Conservation (phyloP, 2,113 vertebrate genomes). For the Hypomesus transpacificus region DNA sequence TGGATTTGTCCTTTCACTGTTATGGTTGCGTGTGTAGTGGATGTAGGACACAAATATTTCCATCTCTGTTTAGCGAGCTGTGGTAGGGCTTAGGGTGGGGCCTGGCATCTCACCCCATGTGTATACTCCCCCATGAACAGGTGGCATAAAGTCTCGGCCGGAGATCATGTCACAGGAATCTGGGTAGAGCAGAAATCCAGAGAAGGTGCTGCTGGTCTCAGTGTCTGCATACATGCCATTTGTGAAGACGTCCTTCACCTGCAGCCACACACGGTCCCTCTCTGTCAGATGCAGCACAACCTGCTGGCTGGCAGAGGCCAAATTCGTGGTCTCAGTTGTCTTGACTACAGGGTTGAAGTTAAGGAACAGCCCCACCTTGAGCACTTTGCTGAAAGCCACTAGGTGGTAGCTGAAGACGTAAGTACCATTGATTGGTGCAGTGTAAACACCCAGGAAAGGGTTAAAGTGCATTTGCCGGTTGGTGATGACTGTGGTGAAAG, state of each 20-base stretch:
- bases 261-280: slow-evolving; percentile 65
- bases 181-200: slow-evolving; percentile 63
- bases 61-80: neutral
- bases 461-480: slow-evolving; percentile 56
- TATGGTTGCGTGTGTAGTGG: neutral
- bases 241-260: slow-evolving; percentile 48
- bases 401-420: slow-evolving; percentile 67
- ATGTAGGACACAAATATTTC: neutral
- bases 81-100: neutral
- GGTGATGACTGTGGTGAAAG: slow-evolving; percentile 45
- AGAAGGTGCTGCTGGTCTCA: slow-evolving; percentile 65
- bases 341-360: slow-evolving; percentile 48
- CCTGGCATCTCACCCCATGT: slow-evolving; percentile 23
- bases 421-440: slow-evolving; percentile 64
- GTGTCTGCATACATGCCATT: slow-evolving; percentile 54
- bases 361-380: slow-evolving; percentile 62
- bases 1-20: neutral
- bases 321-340: slow-evolving; percentile 29
- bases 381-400: neutral
- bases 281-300: slow-evolving; percentile 51
- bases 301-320: slow-evolving; percentile 45
- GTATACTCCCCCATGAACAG: neutral
- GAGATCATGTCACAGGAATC: slow-evolving; percentile 54
- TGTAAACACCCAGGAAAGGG: slow-evolving; percentile 37
- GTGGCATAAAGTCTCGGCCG: slow-evolving; percentile 19